phyloP scores from a whole-genome alignment of 92 coral and sea anemone species.

The Epizoanthus fatuus region DNA sequence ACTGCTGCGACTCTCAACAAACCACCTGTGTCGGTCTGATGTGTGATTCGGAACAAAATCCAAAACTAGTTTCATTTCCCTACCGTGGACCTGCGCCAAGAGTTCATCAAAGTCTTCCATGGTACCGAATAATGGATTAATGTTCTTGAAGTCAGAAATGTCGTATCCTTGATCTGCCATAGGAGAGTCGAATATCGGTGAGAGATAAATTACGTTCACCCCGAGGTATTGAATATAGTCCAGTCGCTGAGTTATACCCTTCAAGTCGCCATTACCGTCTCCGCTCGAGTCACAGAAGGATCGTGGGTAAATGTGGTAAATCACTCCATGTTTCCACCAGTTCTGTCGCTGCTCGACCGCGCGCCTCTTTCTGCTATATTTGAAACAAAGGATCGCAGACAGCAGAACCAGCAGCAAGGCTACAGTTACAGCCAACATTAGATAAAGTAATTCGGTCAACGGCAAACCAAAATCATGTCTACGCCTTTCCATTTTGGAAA shows the following conservation, averaged over 20 bases:
- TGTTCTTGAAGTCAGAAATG: slow-evolving; percentile 77
- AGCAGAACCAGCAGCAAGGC: slow-evolving; percentile 14
- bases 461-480: too few species aligned
- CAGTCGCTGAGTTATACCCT: slow-evolving; percentile 83
- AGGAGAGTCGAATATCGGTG: slow-evolving; percentile 87
- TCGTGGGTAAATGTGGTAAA: slow-evolving; percentile 93
- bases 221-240: slow-evolving; percentile 88
- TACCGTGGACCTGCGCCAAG: slow-evolving; percentile 66
- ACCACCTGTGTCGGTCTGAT: slow-evolving; percentile 88
- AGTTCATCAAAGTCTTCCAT: slow-evolving; percentile 87
- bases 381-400: slow-evolving; percentile 1
- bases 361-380: slow-evolving; percentile 32
- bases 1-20: slow-evolving; percentile 71
- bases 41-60: slow-evolving; percentile 96
- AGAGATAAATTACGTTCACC: slow-evolving; percentile 83
- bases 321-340: slow-evolving; percentile 91
- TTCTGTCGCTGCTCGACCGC: slow-evolving; percentile 45
- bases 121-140: slow-evolving; percentile 82
- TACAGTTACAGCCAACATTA: slow-evolving; percentile 36
- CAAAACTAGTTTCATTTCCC: slow-evolving; percentile 83
- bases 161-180: slow-evolving; percentile 95
- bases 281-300: slow-evolving; percentile 89
- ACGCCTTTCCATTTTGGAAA: too few species aligned
- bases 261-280: slow-evolving; percentile 93
- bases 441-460: too few species aligned